Percentiles rank a stretch among this genome's conserved stretches.
Conservation (phyloP, 2,888 invertebrate genomes). For the Phania funesta region DNA sequence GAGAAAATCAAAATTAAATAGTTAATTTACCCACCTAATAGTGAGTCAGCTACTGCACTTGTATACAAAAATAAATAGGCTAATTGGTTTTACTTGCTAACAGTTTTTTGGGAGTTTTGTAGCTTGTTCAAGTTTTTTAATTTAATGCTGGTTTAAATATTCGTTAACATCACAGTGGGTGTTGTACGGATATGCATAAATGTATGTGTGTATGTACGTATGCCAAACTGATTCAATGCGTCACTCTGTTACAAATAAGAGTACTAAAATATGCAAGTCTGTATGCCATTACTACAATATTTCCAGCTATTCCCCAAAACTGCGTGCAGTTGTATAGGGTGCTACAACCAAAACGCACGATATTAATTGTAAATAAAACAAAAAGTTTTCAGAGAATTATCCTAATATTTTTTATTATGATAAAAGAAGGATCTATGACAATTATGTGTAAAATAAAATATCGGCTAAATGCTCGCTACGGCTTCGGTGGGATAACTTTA, state of each 20-base stretch:
- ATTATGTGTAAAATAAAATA: no score
- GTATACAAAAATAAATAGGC: constrained; percentile 24
- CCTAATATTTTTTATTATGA: no score
- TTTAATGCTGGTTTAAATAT: constrained; percentile 42
- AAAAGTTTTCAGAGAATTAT: no score
- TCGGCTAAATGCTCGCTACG: no score
- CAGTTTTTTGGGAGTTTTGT: background rate
- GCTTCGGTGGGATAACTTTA: no score
- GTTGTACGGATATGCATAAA: constrained; percentile 15
- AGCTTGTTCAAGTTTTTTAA: constrained; percentile 32
- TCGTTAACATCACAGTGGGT: constrained; percentile 62
- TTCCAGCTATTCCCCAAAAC: no score
- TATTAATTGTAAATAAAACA: no score
- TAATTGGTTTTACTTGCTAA: constrained; percentile 37
- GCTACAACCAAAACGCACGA: no score
- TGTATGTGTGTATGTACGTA: no score
- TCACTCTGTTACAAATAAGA: background rate
- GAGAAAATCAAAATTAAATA: no score
- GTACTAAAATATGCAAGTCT: background rate
- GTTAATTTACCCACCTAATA: background rate
- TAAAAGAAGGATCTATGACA: no score
- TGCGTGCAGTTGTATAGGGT: no score
- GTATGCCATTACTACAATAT: background rate
- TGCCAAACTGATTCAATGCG: background rate
- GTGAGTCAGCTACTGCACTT: background rate